Conservation (phyloP, 2,888 invertebrate genomes). For the Xestobium rufovillosum region DNA sequence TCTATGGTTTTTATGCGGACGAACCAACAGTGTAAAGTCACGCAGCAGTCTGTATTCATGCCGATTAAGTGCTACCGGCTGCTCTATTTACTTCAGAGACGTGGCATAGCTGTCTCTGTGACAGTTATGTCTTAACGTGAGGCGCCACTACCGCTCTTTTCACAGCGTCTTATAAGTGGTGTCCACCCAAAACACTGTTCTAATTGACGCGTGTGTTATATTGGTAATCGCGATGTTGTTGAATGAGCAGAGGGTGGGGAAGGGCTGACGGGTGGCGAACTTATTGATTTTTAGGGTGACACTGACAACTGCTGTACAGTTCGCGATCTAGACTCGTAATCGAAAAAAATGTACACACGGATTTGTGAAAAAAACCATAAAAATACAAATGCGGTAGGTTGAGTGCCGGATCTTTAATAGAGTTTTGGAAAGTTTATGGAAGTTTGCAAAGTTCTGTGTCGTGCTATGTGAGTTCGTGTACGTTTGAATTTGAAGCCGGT, state of each 20-base stretch:
- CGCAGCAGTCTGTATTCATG: conserved; percentile 29
- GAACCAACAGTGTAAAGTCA: conserved; percentile 37
- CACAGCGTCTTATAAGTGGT: conserved; percentile 14
- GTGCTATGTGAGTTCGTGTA: conserved; percentile 34
- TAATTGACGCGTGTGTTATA: conserved; percentile 34
- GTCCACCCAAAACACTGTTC: conserved; percentile 18
- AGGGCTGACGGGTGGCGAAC: conserved; percentile 46
- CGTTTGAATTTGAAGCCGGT: conserved; percentile 41
- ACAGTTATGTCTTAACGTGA: conserved; percentile 33
- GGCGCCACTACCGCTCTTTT: conserved; percentile 18
- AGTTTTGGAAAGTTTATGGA: conserved; percentile 20
- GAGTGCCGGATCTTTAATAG: conserved; percentile 6
- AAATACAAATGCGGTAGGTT: conserved; percentile 10
- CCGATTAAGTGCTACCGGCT: conserved; percentile 35
- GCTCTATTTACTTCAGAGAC: conserved; percentile 38
- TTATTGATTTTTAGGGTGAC: conserved; percentile 63
- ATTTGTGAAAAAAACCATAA: conserved; percentile 29
- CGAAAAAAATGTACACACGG: conserved; percentile 43
- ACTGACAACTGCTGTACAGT: conserved; percentile 53
- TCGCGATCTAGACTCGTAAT: conserved; percentile 46
- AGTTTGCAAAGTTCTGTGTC: conserved; percentile 24
- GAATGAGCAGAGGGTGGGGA: conserved; percentile 42
- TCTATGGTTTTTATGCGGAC: conserved; percentile 38
- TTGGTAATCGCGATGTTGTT: conserved; percentile 40
- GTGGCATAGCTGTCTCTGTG: conserved; percentile 33